These are phyloP conservation scores for Eilema griseolum DNA, from an alignment of 2,888 invertebrate species.

Conservation along the genomic window DNA sequence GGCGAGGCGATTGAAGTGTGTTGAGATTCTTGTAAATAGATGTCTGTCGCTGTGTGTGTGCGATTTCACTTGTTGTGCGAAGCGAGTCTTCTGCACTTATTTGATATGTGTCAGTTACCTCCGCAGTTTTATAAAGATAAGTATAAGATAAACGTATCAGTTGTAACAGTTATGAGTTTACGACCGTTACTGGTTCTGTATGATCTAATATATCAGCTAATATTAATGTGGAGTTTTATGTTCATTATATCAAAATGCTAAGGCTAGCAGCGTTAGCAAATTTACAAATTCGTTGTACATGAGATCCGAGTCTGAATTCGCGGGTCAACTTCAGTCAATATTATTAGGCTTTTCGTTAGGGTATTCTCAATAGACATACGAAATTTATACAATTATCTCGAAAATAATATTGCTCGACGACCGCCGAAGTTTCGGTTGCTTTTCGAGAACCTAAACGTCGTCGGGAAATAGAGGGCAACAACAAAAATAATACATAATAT, in stretches of 20 bases:
- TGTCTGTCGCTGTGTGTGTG: not conserved
- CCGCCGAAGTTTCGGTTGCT: no score
- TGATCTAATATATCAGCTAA: not conserved
- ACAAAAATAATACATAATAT: no score
- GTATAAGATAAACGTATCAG: not conserved
- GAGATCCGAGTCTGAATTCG: no score
- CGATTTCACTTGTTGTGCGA: not conserved
- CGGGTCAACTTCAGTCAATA: no score
- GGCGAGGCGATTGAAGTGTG: not conserved
- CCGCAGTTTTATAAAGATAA: not conserved
- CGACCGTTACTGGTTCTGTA: no score
- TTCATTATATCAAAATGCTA: not conserved
- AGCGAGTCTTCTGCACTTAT: not conserved
- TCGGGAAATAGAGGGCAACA: no score
- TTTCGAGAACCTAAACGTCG: no score
- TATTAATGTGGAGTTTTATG: not conserved
- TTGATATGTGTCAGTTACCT: not conserved
- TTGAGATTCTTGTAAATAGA: not conserved
- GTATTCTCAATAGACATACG: no score
- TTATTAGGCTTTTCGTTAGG: no score
- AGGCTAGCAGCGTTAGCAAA: not conserved
- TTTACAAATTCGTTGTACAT: not conserved
- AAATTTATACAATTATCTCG: no score
- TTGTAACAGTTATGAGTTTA: slow-evolving; percentile 5
- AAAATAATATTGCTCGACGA: no score